These are phyloP conservation scores for Gopherus evgoodei DNA, from an alignment of 2,113 vertebrate species.

Conservation along the genomic window DNA sequence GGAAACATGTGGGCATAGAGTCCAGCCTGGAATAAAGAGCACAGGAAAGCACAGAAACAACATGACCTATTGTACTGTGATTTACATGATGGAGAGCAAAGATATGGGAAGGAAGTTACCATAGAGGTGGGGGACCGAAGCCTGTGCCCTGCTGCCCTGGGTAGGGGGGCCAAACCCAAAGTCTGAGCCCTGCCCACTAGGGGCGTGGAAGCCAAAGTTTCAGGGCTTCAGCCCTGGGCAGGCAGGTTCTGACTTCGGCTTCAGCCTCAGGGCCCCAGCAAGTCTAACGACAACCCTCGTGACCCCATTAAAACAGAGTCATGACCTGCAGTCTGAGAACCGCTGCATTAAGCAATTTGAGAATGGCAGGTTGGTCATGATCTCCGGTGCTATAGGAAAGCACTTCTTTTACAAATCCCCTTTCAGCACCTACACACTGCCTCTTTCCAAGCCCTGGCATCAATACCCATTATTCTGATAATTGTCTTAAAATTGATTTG, in stretches of 20 bases:
- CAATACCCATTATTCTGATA: constrained; percentile 22
- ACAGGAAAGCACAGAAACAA: constrained; percentile 35
- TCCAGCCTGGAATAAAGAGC: constrained; percentile 61
- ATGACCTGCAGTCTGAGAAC: no score
- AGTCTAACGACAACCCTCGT: no score
- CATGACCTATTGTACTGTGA: constrained; percentile 20
- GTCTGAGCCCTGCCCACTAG: no score
- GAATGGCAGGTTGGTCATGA: background rate
- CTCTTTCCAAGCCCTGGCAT: constrained; percentile 2
- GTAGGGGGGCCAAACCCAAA: no score
- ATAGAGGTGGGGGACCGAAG: background rate
- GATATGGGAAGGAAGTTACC: background rate
- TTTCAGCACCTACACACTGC: constrained; percentile 5
- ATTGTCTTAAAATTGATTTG: constrained; percentile 46
- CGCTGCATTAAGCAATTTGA: background rate
- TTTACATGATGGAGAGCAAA: background rate
- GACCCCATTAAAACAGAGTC: no score
- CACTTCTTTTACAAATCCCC: background rate
- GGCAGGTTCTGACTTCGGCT: no score
- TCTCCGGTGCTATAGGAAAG: background rate
- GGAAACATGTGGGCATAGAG: background rate
- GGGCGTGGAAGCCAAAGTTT: no score
- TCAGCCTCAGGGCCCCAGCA: no score
- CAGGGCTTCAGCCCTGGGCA: no score
- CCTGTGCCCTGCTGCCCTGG: no score